phyloP scores from a whole-genome alignment of 2,113 vertebrate species.

The Aramus guarauna region DNA sequence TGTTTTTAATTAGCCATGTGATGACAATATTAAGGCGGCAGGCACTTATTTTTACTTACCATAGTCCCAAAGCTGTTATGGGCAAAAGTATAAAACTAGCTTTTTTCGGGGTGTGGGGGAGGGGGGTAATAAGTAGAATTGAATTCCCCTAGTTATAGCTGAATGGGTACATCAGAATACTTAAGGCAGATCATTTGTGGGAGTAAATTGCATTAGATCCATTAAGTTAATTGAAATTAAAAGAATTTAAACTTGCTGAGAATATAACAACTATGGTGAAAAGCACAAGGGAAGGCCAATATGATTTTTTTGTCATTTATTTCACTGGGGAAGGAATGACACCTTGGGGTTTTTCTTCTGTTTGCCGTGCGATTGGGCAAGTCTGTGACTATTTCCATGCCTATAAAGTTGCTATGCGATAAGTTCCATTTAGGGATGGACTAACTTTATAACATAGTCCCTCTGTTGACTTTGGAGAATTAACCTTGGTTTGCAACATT shows the following conservation, averaged over 20 bases:
- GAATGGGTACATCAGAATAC: neutral
- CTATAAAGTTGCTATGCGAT: neutral
- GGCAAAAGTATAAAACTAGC: neutral
- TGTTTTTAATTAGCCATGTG: conserved; percentile 49
- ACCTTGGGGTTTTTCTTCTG: neutral
- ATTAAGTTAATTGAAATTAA: neutral
- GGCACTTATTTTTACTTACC: conserved; percentile 5
- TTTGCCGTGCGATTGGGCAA: rapidly evolving
- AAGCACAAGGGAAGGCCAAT: neutral
- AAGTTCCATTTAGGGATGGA: neutral
- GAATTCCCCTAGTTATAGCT: neutral
- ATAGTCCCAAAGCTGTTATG: neutral
- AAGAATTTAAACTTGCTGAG: neutral
- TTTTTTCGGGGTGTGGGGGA: rapidly evolving
- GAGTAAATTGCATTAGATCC: neutral
- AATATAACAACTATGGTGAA: neutral
- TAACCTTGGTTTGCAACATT: neutral
- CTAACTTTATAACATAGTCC: neutral
- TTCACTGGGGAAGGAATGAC: neutral
- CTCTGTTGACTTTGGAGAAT: neutral
- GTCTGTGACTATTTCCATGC: neutral
- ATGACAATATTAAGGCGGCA: conserved; percentile 39
- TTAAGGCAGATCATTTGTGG: neutral
- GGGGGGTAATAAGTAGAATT: neutral
- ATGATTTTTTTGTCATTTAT: neutral